phyloP scores from a whole-genome alignment of 2,113 vertebrate genomes.

The Actinemys pallida region DNA sequence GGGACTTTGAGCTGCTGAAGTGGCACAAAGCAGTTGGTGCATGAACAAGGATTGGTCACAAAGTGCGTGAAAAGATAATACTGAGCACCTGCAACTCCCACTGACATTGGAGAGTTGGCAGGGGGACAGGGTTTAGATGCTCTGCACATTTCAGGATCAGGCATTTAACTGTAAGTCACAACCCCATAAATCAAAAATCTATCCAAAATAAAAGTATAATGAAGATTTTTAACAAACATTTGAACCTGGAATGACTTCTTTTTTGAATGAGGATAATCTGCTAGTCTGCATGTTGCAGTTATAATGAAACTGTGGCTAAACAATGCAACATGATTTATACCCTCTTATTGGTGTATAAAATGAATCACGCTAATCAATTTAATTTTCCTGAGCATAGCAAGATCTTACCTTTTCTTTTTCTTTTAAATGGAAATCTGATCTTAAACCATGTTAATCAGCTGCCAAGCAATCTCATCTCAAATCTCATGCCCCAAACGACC shows the following conservation, averaged over 20 bases:
- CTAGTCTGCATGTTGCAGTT: not conserved
- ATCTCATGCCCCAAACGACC: not conserved
- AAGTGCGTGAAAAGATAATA: not conserved
- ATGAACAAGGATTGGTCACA: not conserved
- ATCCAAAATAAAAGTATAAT: accelerated
- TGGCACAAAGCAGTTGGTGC: not conserved
- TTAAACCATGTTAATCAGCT: not conserved
- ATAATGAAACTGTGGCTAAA: not conserved
- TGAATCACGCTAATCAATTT: not conserved
- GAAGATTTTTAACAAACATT: not conserved
- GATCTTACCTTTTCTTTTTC: not conserved
- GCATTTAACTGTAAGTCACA: not conserved
- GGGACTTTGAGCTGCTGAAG: not conserved
- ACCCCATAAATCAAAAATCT: not conserved
- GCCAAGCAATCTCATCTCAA: not conserved
- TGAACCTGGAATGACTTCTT: not conserved
- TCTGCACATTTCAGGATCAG: not conserved
- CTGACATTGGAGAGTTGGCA: not conserved
- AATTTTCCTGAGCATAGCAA: not conserved
- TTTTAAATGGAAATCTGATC: not conserved
- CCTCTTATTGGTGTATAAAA: not conserved
- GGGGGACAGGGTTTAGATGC: not conserved
- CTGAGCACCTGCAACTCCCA: not conserved
- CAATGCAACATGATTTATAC: not conserved
- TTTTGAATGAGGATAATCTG: not conserved